phyloP scores from a whole-genome alignment of 2,113 vertebrate genomes.

The Dendrocopos noguchii region DNA sequence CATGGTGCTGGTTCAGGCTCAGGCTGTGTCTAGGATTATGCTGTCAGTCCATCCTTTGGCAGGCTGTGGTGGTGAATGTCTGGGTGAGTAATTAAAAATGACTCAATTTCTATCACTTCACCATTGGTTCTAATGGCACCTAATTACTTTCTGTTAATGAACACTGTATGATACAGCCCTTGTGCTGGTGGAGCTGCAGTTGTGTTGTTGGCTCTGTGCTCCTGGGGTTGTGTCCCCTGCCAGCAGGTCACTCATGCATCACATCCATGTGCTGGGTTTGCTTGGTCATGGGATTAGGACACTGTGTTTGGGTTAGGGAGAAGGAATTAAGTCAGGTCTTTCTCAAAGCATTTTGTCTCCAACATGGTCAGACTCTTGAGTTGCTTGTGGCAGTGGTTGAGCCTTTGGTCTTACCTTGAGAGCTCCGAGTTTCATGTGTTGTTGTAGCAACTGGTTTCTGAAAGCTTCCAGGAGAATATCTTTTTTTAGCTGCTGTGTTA shows the following conservation, averaged over 20 bases:
- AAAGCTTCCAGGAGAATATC: neutral
- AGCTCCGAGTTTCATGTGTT: neutral
- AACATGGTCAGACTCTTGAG: neutral
- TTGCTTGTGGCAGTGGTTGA: neutral
- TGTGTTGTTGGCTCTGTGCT: neutral
- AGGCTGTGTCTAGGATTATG: neutral
- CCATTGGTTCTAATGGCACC: neutral
- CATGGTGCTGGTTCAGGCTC: neutral
- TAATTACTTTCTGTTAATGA: neutral
- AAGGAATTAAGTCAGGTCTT: neutral
- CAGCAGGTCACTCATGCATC: rapidly evolving
- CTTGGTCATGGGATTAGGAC: neutral
- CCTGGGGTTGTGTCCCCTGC: neutral
- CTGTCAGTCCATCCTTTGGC: neutral
- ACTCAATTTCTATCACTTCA: neutral
- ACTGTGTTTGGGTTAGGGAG: neutral
- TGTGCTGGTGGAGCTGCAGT: neutral
- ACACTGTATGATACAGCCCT: rapidly evolving
- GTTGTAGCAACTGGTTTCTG: neutral
- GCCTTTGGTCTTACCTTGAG: neutral
- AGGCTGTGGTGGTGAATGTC: rapidly evolving
- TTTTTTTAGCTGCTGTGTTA: neutral
- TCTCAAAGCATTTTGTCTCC: neutral
- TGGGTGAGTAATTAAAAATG: neutral
- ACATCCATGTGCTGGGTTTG: neutral